Evolutionary conservation across 2,113 vertebrate genomes (phyloP).

Genomic region (Platycercus adscitus): DNA sequence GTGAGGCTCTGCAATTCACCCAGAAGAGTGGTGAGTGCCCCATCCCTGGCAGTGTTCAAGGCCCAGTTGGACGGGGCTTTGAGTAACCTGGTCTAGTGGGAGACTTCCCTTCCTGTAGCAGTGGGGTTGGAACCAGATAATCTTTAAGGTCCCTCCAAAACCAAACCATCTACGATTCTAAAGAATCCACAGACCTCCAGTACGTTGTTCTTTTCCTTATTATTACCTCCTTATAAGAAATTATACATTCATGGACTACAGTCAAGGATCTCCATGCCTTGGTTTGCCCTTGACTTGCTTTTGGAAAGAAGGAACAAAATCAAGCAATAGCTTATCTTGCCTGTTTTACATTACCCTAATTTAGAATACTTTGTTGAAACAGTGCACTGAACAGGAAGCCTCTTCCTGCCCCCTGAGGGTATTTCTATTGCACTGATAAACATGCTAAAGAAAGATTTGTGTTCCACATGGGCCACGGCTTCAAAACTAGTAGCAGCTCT

Average conservation of each 20-base stretch:
- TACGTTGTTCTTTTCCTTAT: neutral
- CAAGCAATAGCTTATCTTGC: neutral
- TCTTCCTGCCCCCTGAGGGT: neutral
- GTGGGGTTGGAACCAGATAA: neutral
- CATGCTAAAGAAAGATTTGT: slow-evolving; percentile 32
- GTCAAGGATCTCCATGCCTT: neutral
- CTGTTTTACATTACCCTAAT: neutral
- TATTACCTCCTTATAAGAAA: neutral
- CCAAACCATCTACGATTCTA: neutral
- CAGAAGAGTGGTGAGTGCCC: neutral
- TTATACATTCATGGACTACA: neutral
- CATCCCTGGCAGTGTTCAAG: neutral
- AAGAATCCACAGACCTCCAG: neutral
- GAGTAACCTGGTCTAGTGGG: neutral
- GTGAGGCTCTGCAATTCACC: neutral
- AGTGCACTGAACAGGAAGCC: neutral
- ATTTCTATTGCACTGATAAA: slow-evolving; percentile 17
- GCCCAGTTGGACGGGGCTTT: neutral
- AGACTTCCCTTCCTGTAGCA: neutral
- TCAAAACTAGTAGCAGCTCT: slow-evolving; percentile 21
- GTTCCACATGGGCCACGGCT: neutral
- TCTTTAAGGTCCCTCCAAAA: neutral
- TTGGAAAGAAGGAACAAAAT: neutral
- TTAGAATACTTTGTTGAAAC: slow-evolving; percentile 15
- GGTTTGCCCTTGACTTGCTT: neutral